These are phyloP conservation scores for Helicoverpa assulta DNA, from an alignment of 2,888 invertebrate genomes.

Conservation along the genomic window DNA sequence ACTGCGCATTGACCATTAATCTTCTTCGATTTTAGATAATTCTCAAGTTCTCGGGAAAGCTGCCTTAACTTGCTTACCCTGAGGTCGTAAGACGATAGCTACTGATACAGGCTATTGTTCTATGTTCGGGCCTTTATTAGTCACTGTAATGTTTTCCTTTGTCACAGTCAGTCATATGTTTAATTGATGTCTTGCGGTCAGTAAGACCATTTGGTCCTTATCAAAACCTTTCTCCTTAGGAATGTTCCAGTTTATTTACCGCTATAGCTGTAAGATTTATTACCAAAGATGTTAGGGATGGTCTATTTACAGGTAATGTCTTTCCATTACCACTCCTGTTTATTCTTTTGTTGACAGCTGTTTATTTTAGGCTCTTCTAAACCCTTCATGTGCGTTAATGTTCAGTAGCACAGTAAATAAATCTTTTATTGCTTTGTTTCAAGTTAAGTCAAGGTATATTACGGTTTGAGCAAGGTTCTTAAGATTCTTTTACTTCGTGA, in stretches of 20 bases:
- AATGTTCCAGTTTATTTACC: conserved; percentile 30
- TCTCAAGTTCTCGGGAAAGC: conserved; percentile 71
- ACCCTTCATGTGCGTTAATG: background rate
- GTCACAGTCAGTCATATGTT: conserved; percentile 27
- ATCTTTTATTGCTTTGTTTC: background rate
- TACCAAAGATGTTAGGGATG: conserved; percentile 28
- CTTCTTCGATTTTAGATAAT: conserved; percentile 80
- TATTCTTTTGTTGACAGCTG: conserved; percentile 16
- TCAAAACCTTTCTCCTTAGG: conserved; percentile 30
- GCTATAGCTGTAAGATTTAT: conserved; percentile 29
- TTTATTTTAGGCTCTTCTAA: conserved; percentile 5
- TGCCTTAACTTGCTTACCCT: conserved; percentile 67
- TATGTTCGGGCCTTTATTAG: conserved; percentile 38
- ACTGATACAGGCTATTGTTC: conserved; percentile 64
- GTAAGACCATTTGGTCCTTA: conserved; percentile 44
- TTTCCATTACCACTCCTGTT: conserved; percentile 5
- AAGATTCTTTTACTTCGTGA: background rate
- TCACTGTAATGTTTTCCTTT: conserved; percentile 41
- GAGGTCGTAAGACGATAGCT: conserved; percentile 55
- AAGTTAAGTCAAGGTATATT: background rate
- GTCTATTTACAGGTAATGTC: conserved; percentile 49
- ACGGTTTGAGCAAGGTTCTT: background rate
- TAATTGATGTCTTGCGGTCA: conserved; percentile 39
- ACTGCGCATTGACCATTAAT: conserved; percentile 72
- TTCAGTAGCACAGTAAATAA: conserved; percentile 16